A percentile compares a stretch with the other conserved stretches of the same genome.
Evolutionary conservation across 2,113 vertebrate genomes (phyloP).

Genomic region (Melierax canorus): DNA sequence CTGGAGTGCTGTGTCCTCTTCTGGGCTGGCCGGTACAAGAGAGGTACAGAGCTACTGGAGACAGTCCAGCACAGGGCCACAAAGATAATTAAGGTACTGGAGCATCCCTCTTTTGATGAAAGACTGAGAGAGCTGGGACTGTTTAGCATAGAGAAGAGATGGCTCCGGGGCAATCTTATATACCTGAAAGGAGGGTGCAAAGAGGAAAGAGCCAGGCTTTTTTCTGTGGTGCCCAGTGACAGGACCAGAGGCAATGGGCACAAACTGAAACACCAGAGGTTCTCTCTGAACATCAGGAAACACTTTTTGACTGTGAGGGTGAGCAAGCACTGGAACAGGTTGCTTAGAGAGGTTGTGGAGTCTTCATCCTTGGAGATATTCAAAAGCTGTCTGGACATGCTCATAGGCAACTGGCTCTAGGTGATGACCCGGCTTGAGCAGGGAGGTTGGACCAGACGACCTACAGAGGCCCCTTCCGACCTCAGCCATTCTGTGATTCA

Average conservation of each 20-base stretch:
- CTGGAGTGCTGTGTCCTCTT: not conserved
- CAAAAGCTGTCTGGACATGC: not conserved
- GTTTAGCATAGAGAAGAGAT: not conserved
- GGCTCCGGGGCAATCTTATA: rapidly evolving
- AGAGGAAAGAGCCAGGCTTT: no score
- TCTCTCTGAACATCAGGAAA: no score
- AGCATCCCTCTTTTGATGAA: not conserved
- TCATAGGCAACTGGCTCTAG: not conserved
- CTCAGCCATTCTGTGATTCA: not conserved
- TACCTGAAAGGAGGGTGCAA: not conserved
- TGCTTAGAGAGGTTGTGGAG: not conserved
- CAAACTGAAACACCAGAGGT: no score
- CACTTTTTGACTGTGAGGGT: no score
- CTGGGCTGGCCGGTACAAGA: not conserved
- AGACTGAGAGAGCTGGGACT: not conserved
- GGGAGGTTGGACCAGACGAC: not conserved
- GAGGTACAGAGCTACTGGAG: no score
- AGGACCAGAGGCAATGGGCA: no score
- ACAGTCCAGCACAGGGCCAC: not conserved
- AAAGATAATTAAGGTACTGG: not conserved
- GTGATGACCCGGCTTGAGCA: not conserved
- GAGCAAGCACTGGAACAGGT: no score
- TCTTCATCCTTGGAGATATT: not conserved
- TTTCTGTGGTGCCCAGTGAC: no score
- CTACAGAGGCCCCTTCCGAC: not conserved